A percentile compares a stretch with the other conserved stretches of the same genome.
phyloP scores from a whole-genome alignment of 2,888 invertebrate genomes.

The Bellardia pandia region DNA sequence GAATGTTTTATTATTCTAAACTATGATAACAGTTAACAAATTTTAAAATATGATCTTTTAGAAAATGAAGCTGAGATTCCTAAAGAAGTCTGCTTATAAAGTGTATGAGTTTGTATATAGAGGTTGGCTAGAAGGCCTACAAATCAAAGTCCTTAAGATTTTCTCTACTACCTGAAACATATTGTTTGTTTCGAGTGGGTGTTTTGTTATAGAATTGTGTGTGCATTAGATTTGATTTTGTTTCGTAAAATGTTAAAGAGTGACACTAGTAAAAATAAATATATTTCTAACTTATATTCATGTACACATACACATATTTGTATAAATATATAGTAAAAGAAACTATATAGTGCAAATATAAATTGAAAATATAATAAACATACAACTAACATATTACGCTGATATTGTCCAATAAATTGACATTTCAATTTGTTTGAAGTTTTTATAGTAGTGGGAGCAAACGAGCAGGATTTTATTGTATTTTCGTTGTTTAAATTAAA shows the following conservation, averaged over 20 bases:
- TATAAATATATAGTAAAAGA: not conserved
- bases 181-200: not conserved
- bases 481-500: too few relatives aligned
- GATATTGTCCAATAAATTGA: conserved; percentile 23
- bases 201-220: not conserved
- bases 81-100: too few relatives aligned
- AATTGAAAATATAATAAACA: conserved; percentile 6
- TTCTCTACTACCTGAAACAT: not conserved
- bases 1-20: too few relatives aligned
- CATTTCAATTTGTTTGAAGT: conserved; percentile 33
- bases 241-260: conserved; percentile 42
- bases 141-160: too few relatives aligned
- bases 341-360: not conserved
- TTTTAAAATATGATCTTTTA: too few relatives aligned
- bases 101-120: too few relatives aligned
- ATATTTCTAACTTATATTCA: conserved; percentile 3
- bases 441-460: not conserved
- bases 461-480: too few relatives aligned
- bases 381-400: not conserved
- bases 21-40: too few relatives aligned
- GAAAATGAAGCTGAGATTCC: too few relatives aligned
- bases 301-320: too few relatives aligned
- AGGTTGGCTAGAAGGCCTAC: too few relatives aligned
- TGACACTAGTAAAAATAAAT: conserved; percentile 54
- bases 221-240: conserved; percentile 53